phyloP scores from a whole-genome alignment of 2,888 invertebrate genomes.

The Cephus runcator region DNA sequence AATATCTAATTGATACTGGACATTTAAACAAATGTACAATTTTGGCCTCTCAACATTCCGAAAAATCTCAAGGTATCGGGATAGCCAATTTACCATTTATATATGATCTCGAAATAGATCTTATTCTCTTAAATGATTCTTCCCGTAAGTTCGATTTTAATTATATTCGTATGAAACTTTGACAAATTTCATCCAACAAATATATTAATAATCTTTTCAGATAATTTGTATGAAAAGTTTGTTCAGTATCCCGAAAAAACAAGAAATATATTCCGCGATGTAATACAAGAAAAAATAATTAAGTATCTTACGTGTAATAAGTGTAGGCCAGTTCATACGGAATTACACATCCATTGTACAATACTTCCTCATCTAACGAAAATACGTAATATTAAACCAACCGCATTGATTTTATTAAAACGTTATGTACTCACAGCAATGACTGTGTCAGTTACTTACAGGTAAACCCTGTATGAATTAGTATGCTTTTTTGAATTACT shows the following conservation, averaged over 20 bases:
- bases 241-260: not conserved
- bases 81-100: slow-evolving; percentile 14
- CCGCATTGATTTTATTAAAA: not conserved
- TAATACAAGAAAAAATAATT: not conserved
- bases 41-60: not conserved
- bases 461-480: not conserved
- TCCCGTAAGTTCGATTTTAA: slow-evolving; percentile 21
- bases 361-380: not conserved
- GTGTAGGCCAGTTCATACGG: not conserved
- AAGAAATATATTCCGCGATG: not conserved
- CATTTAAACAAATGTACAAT: not conserved
- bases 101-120: slow-evolving; percentile 21
- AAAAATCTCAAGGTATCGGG: not conserved
- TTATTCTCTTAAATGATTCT: slow-evolving; percentile 15
- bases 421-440: slow-evolving; percentile 4
- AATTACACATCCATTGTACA: not conserved
- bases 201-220: not conserved
- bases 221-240: slow-evolving; percentile 1
- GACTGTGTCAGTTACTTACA: not conserved
- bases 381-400: not conserved
- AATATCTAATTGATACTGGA: not conserved
- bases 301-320: not conserved
- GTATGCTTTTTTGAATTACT: not conserved
- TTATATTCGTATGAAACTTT: not conserved
- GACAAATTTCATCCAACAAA: not conserved